Percentiles rank a stretch among this genome's conserved stretches.
These are phyloP conservation scores for Tetrax tetrax DNA, from an alignment of 2,113 vertebrate species.

Conservation along the genomic window DNA sequence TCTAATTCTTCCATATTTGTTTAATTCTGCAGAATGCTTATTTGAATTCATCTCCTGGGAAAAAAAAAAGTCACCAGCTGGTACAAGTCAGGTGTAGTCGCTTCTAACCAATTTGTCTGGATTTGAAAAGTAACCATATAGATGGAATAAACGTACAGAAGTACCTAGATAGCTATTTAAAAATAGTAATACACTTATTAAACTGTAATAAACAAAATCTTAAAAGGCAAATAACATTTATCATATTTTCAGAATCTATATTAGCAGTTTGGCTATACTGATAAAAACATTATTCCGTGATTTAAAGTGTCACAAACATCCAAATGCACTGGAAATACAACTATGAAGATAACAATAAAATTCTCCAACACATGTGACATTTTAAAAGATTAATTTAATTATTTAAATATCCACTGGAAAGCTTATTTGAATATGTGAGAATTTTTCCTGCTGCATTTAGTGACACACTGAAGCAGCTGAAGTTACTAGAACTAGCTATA, in stretches of 20 bases:
- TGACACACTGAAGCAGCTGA: background rate
- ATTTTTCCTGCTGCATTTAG: background rate
- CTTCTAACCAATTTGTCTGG: background rate
- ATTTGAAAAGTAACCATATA: background rate
- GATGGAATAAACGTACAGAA: background rate
- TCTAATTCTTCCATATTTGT: background rate
- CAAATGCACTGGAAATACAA: background rate
- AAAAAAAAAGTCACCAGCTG: background rate
- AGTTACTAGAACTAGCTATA: background rate
- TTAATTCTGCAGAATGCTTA: background rate
- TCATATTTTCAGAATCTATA: background rate
- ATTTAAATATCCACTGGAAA: constrained; percentile 35
- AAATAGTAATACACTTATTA: background rate
- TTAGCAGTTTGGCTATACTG: background rate
- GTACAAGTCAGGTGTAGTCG: background rate
- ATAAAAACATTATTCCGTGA: background rate
- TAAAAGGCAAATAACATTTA: background rate
- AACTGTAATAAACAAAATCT: background rate
- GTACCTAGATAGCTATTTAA: background rate
- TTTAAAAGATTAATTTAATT: constrained; percentile 36
- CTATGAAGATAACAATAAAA: background rate
- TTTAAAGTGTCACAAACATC: background rate
- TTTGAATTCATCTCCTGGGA: background rate
- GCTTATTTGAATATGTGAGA: background rate
- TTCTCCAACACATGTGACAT: constrained; percentile 21